Conservation (phyloP, 2,888 invertebrate species). For the Drepana falcataria region DNA sequence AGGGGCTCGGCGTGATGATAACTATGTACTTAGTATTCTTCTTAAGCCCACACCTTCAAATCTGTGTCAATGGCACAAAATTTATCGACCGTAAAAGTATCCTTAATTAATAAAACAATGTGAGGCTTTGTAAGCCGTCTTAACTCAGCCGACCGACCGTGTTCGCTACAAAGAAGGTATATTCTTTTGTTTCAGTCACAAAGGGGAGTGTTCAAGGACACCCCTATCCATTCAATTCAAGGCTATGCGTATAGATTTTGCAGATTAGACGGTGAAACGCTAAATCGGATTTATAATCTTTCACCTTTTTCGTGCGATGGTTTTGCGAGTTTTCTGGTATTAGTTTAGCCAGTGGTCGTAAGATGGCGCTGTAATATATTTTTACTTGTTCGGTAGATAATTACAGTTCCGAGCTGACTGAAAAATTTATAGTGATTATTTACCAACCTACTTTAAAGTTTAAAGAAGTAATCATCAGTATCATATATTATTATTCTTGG, state of each 20-base stretch:
- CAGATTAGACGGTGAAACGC: slow-evolving; percentile 47
- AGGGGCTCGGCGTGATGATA: no score
- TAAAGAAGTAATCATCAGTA: no score
- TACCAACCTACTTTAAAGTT: no score
- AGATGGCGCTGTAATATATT: slow-evolving; percentile 29
- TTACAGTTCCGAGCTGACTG: no score
- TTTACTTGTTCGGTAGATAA: neutral
- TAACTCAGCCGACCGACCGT: slow-evolving; percentile 31
- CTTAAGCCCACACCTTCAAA: no score
- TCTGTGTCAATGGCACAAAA: no score
- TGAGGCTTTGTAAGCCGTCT: slow-evolving; percentile 18
- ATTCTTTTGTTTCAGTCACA: slow-evolving; percentile 53
- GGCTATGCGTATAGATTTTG: slow-evolving; percentile 50
- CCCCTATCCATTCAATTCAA: slow-evolving; percentile 35
- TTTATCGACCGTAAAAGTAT: no score
- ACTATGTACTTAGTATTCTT: no score
- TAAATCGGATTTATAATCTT: slow-evolving; percentile 9
- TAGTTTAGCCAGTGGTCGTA: slow-evolving; percentile 10
- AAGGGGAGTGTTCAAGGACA: slow-evolving; percentile 58
- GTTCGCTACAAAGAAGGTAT: slow-evolving; percentile 46
- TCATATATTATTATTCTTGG: no score
- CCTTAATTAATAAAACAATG: slow-evolving; percentile 28
- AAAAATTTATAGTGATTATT: no score
- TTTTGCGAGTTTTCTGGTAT: neutral
- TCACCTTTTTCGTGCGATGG: slow-evolving; percentile 1